A percentile compares a stretch with the other conserved stretches of the same genome.
phyloP scores from a whole-genome alignment of 2,888 invertebrate species.

The Hemithea aestivaria region DNA sequence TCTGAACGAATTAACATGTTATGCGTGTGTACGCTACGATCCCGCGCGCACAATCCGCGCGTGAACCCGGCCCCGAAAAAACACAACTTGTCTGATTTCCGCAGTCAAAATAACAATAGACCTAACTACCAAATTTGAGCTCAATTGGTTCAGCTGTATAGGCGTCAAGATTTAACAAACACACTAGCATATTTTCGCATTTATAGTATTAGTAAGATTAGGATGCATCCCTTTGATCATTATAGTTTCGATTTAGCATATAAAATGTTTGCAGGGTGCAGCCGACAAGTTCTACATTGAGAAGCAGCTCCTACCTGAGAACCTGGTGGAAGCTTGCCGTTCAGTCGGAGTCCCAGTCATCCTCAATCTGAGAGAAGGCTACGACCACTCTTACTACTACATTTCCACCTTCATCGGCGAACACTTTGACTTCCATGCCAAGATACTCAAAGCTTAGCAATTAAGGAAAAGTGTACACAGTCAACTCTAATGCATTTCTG shows the following conservation, averaged over 20 bases:
- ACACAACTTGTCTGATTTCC: too few species aligned
- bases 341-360: slow-evolving; percentile 84
- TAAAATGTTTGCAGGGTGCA: slow-evolving; percentile 80
- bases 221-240: too few species aligned
- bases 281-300: slow-evolving; percentile 88
- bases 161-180: too few species aligned
- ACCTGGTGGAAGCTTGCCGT: slow-evolving; percentile 86
- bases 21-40: too few species aligned
- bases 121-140: too few species aligned
- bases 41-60: too few species aligned
- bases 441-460: slow-evolving; percentile 80
- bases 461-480: slow-evolving; percentile 19
- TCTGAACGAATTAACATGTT: too few species aligned
- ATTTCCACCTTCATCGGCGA: slow-evolving; percentile 95
- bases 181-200: too few species aligned
- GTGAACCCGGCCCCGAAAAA: too few species aligned
- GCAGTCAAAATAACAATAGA: too few species aligned
- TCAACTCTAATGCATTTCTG: slow-evolving; percentile 38
- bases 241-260: background rate
- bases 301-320: slow-evolving; percentile 90
- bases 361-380: slow-evolving; percentile 87
- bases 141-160: too few species aligned
- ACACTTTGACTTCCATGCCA: slow-evolving; percentile 94
- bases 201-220: too few species aligned
- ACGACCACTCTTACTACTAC: slow-evolving; percentile 97